phyloP scores from a whole-genome alignment of 1,140 invertebrate genomes.

The Cherax quadricarinatus region DNA sequence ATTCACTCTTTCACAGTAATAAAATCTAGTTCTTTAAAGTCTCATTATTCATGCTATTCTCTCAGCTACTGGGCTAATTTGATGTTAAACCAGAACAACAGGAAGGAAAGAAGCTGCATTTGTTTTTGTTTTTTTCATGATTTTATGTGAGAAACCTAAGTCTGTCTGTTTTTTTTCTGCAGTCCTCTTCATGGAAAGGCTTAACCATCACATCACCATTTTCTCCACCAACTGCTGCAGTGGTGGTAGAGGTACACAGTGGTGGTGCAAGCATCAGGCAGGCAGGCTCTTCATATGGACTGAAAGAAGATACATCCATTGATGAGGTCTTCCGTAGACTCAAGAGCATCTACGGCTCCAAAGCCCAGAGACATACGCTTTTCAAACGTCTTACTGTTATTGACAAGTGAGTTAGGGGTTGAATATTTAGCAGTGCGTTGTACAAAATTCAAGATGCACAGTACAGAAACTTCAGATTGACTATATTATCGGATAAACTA shows the following conservation, averaged over 20 bases:
- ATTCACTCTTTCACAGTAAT: no score
- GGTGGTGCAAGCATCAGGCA: slow-evolving; percentile 46
- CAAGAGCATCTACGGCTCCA: slow-evolving; percentile 42
- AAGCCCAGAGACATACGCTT: slow-evolving; percentile 51
- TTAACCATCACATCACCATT: slow-evolving; percentile 61
- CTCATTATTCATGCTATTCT: no score
- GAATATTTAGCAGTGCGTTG: no score
- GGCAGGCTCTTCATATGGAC: slow-evolving; percentile 45
- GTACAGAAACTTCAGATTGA: no score
- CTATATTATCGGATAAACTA: no score
- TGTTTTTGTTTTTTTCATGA: no score
- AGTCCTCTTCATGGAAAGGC: slow-evolving; percentile 48
- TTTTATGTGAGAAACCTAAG: no score
- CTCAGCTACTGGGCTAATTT: no score
- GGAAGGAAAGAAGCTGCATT: no score
- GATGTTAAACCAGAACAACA: no score
- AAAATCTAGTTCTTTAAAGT: no score
- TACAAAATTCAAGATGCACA: no score
- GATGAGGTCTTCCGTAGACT: slow-evolving; percentile 40
- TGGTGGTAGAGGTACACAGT: slow-evolving; percentile 48
- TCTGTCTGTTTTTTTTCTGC: background rate
- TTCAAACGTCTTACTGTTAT: slow-evolving; percentile 49
- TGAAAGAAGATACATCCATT: slow-evolving; percentile 45
- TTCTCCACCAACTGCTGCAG: slow-evolving; percentile 41
- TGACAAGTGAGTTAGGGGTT: slow-evolving; percentile 26